Evolutionary conservation across 2,888 invertebrate species (phyloP), one percentile per base, ranked within the genome.

Genomic region (Cheilosia scutellata): DNA sequence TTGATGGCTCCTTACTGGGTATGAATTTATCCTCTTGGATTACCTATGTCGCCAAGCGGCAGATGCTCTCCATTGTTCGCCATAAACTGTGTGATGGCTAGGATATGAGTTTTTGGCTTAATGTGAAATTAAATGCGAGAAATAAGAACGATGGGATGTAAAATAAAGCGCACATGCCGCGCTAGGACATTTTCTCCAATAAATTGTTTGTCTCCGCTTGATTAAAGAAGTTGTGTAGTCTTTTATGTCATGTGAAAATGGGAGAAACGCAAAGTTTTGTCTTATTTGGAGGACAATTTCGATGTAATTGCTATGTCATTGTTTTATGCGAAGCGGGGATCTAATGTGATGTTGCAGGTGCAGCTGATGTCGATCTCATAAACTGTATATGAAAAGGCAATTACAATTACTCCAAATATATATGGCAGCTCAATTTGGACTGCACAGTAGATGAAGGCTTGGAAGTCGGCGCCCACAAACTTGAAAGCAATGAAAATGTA

Each of bases 51-150:
- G 63, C n/a, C 40, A 5, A 25, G 37, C 7, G 49, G 62, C 78
- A 83, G 72, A 72, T 78, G 72, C 11, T 62, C n/a, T 47, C 27
- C 55, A 78, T 72, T 82, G 71, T 55, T 60, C 33, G 53, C 31
- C 53, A 65, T 82, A 77, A 71, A 65, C 42, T 68, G 31, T 58
- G 11, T 31, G 44, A 29, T 49, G 55, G 55, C 49, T 65, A 76
- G 51, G 70, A 82, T 66, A 55, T 42, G 78, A 83, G 66, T 72
- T 83, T 66, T 25, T 53, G 72, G 31, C 66, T 83, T 66, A 57
- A 83, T 78, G 62, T 16, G 72, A 68, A 71, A 78, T 78, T 83
- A 83, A 83, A 83, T 83, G 66, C 55, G 55, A 3, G 37, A 29
- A 57, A 78, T 72, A 57, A 72, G 66, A 60, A 70, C 47, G 63